Percentiles rank a stretch among this genome's conserved stretches.
Evolutionary conservation across 2,888 invertebrate species (phyloP).

Genomic region (Noctua pronuba): DNA sequence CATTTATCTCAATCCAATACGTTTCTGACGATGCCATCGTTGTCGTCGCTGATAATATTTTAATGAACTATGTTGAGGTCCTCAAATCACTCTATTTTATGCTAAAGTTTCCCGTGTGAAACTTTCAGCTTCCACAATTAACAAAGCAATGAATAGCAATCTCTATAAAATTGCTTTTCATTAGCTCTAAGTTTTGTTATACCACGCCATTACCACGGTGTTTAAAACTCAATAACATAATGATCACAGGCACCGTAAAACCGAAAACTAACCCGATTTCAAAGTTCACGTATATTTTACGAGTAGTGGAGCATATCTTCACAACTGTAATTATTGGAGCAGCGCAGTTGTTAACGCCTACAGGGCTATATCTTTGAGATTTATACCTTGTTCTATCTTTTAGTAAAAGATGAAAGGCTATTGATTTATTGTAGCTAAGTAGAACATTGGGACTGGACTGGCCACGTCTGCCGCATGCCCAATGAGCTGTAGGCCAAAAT

Average conservation of each 20-base stretch:
- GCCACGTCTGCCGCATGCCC: no score
- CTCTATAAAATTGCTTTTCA: slow-evolving; percentile 26
- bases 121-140: not conserved
- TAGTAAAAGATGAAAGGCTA: slow-evolving; percentile 25
- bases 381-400: slow-evolving; percentile 38
- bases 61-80: not conserved
- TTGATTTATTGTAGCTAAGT: slow-evolving; percentile 37
- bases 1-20: not conserved
- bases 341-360: slow-evolving; percentile 43
- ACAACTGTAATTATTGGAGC: slow-evolving; percentile 41
- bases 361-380: slow-evolving; percentile 28
- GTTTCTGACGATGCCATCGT: not conserved
- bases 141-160: not conserved
- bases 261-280: slow-evolving; percentile 19
- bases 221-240: slow-evolving; percentile 35
- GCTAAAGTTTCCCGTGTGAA: not conserved
- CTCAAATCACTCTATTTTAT: not conserved
- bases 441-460: no score
- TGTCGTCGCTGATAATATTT: not conserved
- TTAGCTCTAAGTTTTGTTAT: slow-evolving; percentile 18
- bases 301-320: slow-evolving; percentile 37
- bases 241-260: slow-evolving; percentile 23
- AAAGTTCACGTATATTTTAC: slow-evolving; percentile 39
- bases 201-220: slow-evolving; percentile 22
- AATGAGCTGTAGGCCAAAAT: no score